Conservation (phyloP, 2,113 vertebrate species). For the Mesembrinibis cayennensis region DNA sequence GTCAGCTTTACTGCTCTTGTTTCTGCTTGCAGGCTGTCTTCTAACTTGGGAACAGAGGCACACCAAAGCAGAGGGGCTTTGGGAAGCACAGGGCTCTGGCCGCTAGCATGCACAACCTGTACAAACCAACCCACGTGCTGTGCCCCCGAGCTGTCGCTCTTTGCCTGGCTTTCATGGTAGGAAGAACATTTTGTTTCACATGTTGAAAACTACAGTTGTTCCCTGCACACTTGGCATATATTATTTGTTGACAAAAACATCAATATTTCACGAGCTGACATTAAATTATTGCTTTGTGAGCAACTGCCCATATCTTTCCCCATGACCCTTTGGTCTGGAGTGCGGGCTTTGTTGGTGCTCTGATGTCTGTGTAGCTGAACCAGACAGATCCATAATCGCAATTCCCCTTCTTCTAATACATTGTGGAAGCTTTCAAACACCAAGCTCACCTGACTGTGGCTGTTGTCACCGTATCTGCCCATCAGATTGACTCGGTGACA, state of each 20-base stretch:
- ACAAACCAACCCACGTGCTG: fast-evolving
- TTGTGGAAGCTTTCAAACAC: neutral
- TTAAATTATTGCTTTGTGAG: neutral
- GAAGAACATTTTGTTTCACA: neutral
- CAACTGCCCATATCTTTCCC: fast-evolving
- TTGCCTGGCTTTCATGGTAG: neutral
- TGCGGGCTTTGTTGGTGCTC: neutral
- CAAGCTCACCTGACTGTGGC: slow-evolving; percentile 92
- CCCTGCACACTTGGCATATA: neutral
- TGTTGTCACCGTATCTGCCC: slow-evolving; percentile 93
- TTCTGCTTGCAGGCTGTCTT: neutral
- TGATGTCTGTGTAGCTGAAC: neutral
- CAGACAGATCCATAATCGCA: neutral
- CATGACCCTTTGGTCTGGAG: neutral
- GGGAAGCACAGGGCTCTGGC: neutral
- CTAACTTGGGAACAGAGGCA: neutral
- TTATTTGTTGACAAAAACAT: neutral
- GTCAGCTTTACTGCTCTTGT: neutral
- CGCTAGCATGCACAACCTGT: fast-evolving
- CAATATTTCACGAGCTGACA: neutral
- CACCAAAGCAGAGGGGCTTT: neutral
- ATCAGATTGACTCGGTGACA: slow-evolving; percentile 98
- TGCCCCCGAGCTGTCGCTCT: neutral
- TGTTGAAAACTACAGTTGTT: neutral
- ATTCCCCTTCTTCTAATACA: neutral